Base-by-base conservation (phyloP, 2,797 vertebrate genomes). In the Acrocephalus scirpaceus region DNA sequence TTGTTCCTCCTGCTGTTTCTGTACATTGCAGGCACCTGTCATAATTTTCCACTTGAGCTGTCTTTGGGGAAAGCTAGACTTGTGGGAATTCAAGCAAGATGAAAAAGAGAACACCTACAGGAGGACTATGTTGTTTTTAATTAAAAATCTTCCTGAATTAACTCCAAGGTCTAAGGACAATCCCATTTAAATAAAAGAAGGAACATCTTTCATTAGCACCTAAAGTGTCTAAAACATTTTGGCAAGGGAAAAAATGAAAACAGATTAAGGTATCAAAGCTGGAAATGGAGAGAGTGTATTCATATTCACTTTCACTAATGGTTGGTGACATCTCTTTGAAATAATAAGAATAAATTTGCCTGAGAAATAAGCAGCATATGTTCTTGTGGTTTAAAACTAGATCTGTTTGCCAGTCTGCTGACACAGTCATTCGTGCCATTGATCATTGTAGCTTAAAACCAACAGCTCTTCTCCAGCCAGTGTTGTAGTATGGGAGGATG, bases 371-470 rank as follows among this genome's bases (percentile, higher is more conserved):
- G 51, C 25, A 48, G 44, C 23, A 11, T 64, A 16, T 1, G 5
- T 66, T 88, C 91, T 56, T 85, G 32, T 90, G 40, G 53, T 91
- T 82, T 75, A 34, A 58, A 94, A 83, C n/a, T 23, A 54, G 30
- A 47, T 65, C 29, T 88, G 2, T 73, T 92, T 87, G 65, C 47
- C 47, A 23, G 10, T 66, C 51, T 90, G 27, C 56, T 73, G 78
- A 44, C 53, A 10, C 26, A 75, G 36, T 66, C 5, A 29, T 74
- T 84, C 0, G 1, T 77, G 48, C 34, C 40, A 15, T 40, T 76
- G 77, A 38, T 86, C 40, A 21, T 4, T 62, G 38, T 30, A 42
- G 27, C 67, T 94, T 54, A 58, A 81, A 92, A 83, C 16, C 32
- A 88, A 7, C 36, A 66, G 40, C 30, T 77, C 3, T 77, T 64